phyloP scores from a whole-genome alignment of 2,113 vertebrate genomes.

The Odocoileus hemionus region DNA sequence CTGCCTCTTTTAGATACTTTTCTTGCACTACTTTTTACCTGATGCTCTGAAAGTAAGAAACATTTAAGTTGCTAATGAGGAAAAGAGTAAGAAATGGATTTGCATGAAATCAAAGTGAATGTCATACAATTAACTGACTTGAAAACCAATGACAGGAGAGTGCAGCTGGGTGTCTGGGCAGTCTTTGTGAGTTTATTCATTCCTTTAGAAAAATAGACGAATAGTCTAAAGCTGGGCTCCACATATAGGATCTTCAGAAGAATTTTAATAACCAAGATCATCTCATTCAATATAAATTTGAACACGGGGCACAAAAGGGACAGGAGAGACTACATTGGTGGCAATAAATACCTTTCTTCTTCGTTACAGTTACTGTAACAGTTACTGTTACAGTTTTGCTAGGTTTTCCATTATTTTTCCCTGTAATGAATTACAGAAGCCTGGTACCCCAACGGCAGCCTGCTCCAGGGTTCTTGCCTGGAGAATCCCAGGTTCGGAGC shows the following conservation, averaged over 20 bases:
- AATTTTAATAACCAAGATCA: background rate
- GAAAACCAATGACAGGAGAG: background rate
- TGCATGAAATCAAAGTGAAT: background rate
- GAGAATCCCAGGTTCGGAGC: rapidly evolving
- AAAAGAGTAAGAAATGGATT: background rate
- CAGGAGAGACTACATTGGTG: background rate
- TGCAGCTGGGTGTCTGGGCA: background rate
- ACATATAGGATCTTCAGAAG: background rate
- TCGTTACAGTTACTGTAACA: background rate
- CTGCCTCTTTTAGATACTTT: background rate
- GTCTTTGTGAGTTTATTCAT: background rate
- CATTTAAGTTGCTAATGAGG: background rate
- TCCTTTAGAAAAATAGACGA: background rate
- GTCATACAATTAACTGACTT: background rate
- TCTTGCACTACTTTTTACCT: background rate
- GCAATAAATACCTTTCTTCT: background rate
- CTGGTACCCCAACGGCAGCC: background rate
- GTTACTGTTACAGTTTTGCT: background rate
- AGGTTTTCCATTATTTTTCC: background rate
- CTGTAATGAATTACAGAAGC: background rate
- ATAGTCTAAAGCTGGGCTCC: background rate
- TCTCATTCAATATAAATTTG: background rate
- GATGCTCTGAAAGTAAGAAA: background rate
- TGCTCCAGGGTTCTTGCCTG: background rate
- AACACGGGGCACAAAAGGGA: background rate